phyloP scores from a whole-genome alignment of 2,797 vertebrate genomes.

The Atherinosoma microstoma region DNA sequence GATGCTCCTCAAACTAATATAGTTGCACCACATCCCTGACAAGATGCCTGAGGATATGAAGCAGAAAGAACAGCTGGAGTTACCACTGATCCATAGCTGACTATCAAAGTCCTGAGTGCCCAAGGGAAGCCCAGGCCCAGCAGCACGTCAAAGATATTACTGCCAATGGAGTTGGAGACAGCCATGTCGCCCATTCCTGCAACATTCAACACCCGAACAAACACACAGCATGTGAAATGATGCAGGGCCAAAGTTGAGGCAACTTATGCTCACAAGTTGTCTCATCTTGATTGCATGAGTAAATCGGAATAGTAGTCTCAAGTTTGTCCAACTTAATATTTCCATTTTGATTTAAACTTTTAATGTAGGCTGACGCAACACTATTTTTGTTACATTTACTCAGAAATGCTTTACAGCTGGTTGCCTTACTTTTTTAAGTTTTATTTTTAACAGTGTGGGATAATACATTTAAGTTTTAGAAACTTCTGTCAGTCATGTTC shows the following conservation, averaged over 20 bases:
- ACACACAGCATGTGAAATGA: neutral
- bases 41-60: neutral
- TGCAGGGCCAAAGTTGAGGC: neutral
- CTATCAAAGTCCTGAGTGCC: constrained; percentile 85
- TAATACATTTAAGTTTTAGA: neutral
- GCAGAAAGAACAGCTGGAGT: constrained; percentile 14
- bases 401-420: neutral
- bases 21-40: neutral
- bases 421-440: neutral
- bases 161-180: constrained; percentile 87
- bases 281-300: no score
- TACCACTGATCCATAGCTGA: constrained; percentile 86
- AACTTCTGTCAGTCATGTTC: neutral
- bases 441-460: neutral
- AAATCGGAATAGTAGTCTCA: neutral
- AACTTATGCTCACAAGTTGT: no score
- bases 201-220: neutral
- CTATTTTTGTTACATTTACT: neutral
- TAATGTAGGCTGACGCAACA: no score
- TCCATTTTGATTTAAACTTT: no score
- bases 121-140: constrained; percentile 87
- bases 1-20: neutral
- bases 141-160: constrained; percentile 88
- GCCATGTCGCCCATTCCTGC: constrained; percentile 89
- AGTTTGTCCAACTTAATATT: neutral